Base-by-base conservation (phyloP, 2,888 invertebrate genomes). In the Tachina grossa region DNA sequence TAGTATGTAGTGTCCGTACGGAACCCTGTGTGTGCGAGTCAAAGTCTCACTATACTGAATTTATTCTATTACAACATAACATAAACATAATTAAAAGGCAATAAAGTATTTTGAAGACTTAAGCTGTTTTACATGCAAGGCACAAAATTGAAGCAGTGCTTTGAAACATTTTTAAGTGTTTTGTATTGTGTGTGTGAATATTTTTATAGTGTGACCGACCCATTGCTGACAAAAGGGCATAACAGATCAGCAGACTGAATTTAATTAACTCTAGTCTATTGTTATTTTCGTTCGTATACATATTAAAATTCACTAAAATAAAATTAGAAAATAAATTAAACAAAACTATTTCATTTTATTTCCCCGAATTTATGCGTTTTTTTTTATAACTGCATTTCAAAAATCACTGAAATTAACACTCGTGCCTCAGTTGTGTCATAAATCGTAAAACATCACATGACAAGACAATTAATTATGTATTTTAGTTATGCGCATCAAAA, bases 401-500 rank as follows among this genome's bases (percentile, higher is more conserved):
- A 66, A 49, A 66, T 47, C 47, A 47, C 47, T 31, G 31, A 49
- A 57, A 57, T 31, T 45, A 59, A 72, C 49, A 51, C 74, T 41
- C 51, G 19, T 41, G 22, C 47, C 31, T 22, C n/a, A 41, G 41
- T 65, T 1, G 41, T 39, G 19, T 74, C 61, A 39, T 61, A 61
- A 74, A 51, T 49, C 19, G 74, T 74, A 61, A 61, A 74, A 61
- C 61, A 74, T 61, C 49, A 49, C 51, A 74, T 41, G 74, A 65
- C 66, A 66, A 76, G 45, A 31, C 55, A 76, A 57, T 66, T 55
- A n/a, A n/a, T n/a, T n/a, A n/a, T n/a, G n/a, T n/a, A 19, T 57
- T 55, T 76, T 76, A 31, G 31, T 31, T 31, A 66, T 55, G 69
- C 45, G 16, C 55, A 63, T 63, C 39, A 63, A 51, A 63, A 41